phyloP scores from a whole-genome alignment of 2,888 invertebrate species.

The Sepioteuthis lessoniana region DNA sequence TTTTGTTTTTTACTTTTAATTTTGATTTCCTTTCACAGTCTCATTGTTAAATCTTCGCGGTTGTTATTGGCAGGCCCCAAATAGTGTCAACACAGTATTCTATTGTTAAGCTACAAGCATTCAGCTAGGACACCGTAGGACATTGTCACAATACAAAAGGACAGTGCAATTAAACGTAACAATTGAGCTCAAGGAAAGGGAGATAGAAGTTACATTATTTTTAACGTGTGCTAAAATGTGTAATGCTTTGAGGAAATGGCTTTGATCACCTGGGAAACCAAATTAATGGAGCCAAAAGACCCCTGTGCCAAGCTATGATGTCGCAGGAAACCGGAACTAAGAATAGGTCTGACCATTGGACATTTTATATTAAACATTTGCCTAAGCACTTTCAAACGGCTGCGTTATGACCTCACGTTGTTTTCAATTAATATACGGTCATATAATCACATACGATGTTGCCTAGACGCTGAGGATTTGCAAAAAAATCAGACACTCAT shows the following conservation, averaged over 20 bases:
- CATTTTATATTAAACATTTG: conserved; percentile 2
- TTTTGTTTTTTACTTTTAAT: neutral
- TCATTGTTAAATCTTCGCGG: neutral
- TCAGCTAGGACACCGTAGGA: neutral
- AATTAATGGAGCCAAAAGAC: neutral
- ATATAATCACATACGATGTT: too few species aligned
- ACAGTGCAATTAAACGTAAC: neutral
- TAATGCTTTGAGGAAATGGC: neutral
- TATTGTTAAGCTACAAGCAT: neutral
- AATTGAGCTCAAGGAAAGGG: neutral
- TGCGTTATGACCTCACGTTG: too few species aligned
- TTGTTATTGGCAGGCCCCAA: neutral
- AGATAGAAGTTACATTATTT: neutral
- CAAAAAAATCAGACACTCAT: neutral
- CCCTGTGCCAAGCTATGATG: neutral
- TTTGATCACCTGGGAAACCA: neutral
- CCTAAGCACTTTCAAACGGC: neutral
- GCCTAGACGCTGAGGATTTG: too few species aligned
- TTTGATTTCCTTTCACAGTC: neutral
- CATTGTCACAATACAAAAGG: neutral
- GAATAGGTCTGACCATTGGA: neutral
- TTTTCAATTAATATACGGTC: too few species aligned
- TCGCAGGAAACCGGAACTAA: neutral
- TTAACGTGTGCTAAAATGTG: neutral
- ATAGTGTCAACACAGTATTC: neutral